Base-by-base conservation (phyloP, 2,113 vertebrate genomes). In the Felis catus region DNA sequence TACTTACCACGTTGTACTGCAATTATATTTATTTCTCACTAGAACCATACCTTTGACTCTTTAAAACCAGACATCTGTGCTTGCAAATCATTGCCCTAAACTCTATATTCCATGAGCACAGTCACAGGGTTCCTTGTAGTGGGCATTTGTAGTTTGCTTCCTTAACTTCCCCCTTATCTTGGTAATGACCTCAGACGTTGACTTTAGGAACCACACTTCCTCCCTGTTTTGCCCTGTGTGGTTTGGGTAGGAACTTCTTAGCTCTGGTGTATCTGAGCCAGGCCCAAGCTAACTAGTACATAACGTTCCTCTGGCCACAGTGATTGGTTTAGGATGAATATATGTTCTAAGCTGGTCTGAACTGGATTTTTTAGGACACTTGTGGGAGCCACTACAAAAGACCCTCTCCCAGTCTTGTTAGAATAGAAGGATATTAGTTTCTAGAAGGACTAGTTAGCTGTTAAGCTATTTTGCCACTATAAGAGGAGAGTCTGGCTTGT, bases 161-260 rank as follows among this genome's bases (percentile, higher is more conserved):
- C 65, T 89, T 89, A 53, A 33, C 33, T 89, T 82, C 36, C 21
- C 66, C 8, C 18, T 68, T 63, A 88, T 70, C 76, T 95, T 27
- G 25, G 61, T 31, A 68, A 12, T 92, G 21, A 61, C 29, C 5
- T 89, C 84, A 95, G 7, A 76, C 61, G 19, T 83, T 68, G 39
- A 27, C 82, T 96, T 94, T 82, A 66, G 68, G 58, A 94, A 92
- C 58, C 48, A 51, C 7, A 55, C 29, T 15, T 91, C 23, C 71
- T 23, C 45, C 19, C 31, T 92, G 1, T 45, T 89, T 92, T 95
- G 53, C 25, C n/a, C n/a, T 21, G 9, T 95, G 61, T 78, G 68
- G 83, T 88, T 96, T 95, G 89, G 15, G 11, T 83, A 51, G 61
- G 39, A 92, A 92, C 63, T 71, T 90, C 71, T 90, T 89, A 70